Evolutionary conservation across 2,888 invertebrate species (phyloP), one percentile per base, ranked within the genome.

Genomic region (Portevinia maculata): DNA sequence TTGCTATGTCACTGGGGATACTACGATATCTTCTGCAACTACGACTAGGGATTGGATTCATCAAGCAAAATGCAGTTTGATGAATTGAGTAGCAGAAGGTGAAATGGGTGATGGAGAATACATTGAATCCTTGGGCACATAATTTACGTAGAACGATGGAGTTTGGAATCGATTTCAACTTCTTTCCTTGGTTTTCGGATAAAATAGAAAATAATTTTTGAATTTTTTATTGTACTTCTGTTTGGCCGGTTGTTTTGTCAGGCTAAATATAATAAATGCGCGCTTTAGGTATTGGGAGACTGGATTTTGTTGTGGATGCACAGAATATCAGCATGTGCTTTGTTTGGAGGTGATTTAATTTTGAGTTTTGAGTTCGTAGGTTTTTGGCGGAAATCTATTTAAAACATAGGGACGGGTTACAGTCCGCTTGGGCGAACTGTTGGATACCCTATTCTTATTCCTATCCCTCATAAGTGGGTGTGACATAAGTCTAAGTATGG

Each of bases 1-100:
- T 15, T 48, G 32, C 9, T 2, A n/a, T n/a, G 15, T 50, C 4
- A 28, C 3, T 7, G 32, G 13, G n/a, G 60, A 13, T 8, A 44
- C 34, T 34, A 34, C 34, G 44, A 17, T 41, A 17, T n/a, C n/a
- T n/a, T n/a, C n/a, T 17, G 8, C 8, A 17, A 4, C 41, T 28
- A 13, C 30, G 48, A 34, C 50, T 41, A n/a, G 55, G 52, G 34
- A 59, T 60, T 73, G 73, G 44, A 78, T 71, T 64, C 52, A 71
- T 71, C 76, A 76, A 64, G 41, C 24, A 53, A 50, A 69, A 69
- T 78, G 55, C 62, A 78, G 78, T 70, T 78, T 71, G 78, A 78
- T 78, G 57, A 71, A 78, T 78, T 78, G 64, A 78, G 62, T 62
- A 32, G 67, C 52, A 44, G 19, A 44, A 21, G 39, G 19, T 32